Conservation (phyloP, 37 sponge, comb jelly and placozoan genomes). For the Eunapius fragilis region DNA sequence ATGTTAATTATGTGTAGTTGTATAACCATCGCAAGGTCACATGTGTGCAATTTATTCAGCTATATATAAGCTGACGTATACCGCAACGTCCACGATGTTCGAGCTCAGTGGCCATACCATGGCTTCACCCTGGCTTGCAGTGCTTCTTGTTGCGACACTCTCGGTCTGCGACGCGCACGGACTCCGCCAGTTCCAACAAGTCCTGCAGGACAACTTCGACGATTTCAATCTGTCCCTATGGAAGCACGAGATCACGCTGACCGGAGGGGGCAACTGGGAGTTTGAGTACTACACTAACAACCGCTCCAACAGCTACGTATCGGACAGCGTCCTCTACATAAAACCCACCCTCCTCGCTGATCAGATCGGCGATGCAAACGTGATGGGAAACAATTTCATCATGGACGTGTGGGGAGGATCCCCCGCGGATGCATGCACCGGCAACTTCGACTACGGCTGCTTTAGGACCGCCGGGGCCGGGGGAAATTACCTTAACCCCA, state of each 20-base stretch:
- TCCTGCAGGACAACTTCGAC: conserved; percentile 71
- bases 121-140: neutral
- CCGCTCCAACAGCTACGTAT: conserved; percentile 78
- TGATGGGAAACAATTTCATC: conserved; percentile 45
- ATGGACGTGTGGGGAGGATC: conserved; percentile 79
- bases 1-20: too few species aligned
- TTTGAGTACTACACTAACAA: conserved; percentile 76
- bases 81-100: too few species aligned
- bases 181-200: conserved; percentile 2
- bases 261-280: conserved; percentile 82
- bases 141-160: neutral
- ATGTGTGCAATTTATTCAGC: too few species aligned
- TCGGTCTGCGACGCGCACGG: neutral
- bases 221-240: conserved; percentile 68
- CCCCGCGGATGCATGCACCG: conserved; percentile 73
- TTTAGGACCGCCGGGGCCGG: conserved; percentile 54
- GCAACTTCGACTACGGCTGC: conserved; percentile 70
- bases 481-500: conserved; percentile 79
- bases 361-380: conserved; percentile 61
- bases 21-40: too few species aligned
- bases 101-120: neutral
- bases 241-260: conserved; percentile 71
- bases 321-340: conserved; percentile 68
- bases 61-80: too few species aligned
- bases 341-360: conserved; percentile 71